Conservation (phyloP, 2,888 invertebrate genomes). For the Coronaproctus castanopsis region DNA sequence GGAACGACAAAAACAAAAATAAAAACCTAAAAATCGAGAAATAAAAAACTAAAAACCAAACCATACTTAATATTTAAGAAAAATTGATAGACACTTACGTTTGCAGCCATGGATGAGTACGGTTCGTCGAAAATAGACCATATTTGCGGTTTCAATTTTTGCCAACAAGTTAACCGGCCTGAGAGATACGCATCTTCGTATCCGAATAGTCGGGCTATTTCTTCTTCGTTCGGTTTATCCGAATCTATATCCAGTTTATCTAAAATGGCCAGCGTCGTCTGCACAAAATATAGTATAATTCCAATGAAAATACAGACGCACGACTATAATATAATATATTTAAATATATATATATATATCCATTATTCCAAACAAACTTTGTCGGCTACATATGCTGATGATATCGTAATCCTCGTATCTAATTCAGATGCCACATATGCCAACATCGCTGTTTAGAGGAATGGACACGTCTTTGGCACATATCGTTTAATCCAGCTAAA, state of each 20-base stretch:
- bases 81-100: slow-evolving; percentile 36
- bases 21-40: not conserved
- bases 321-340: too few species aligned
- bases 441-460: too few species aligned
- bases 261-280: slow-evolving; percentile 86
- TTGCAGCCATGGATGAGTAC: slow-evolving; percentile 75
- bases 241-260: slow-evolving; percentile 89
- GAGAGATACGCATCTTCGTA: slow-evolving; percentile 65
- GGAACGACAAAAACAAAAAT: too few species aligned
- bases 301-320: too few species aligned
- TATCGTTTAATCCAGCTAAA: too few species aligned
- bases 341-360: too few species aligned
- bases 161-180: slow-evolving; percentile 68
- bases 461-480: too few species aligned
- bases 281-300: too few species aligned
- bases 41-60: not conserved
- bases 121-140: slow-evolving; percentile 96
- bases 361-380: too few species aligned
- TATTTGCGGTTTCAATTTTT: slow-evolving; percentile 69
- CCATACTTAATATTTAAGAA: not conserved
- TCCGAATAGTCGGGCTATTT: slow-evolving; percentile 78
- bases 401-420: too few species aligned
- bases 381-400: too few species aligned
- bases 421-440: too few species aligned
- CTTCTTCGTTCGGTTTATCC: slow-evolving; percentile 77